A percentile compares a stretch with the other conserved stretches of the same genome.
phyloP scores from a whole-genome alignment of 2,113 vertebrate species.

The Antechinus flavipes region DNA sequence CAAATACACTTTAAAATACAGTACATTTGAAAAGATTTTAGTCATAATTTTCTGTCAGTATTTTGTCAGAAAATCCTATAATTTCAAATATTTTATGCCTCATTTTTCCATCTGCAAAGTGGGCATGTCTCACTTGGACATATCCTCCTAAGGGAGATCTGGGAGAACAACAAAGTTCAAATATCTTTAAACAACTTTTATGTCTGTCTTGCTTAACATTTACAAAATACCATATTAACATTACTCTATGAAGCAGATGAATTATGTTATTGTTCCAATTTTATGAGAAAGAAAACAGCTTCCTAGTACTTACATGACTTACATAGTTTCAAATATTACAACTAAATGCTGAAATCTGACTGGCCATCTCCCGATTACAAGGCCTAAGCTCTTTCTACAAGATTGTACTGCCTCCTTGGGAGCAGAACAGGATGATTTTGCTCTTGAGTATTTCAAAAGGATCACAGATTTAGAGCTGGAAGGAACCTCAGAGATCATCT shows the following conservation, averaged over 20 bases:
- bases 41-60: slow-evolving; percentile 43
- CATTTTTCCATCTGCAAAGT: slow-evolving; percentile 47
- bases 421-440: neutral
- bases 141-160: slow-evolving; percentile 17
- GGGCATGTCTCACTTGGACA: slow-evolving; percentile 41
- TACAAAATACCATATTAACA: neutral
- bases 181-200: neutral
- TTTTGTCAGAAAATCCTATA: slow-evolving; percentile 32
- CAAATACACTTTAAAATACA: slow-evolving; percentile 46
- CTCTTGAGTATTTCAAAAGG: neutral
- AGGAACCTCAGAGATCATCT: neutral
- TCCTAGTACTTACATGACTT: neutral
- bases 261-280: neutral
- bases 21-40: slow-evolving; percentile 1
- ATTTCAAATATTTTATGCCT: slow-evolving; percentile 52
- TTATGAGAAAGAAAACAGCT: neutral
- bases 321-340: neutral
- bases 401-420: neutral
- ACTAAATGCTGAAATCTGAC: neutral
- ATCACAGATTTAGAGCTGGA: neutral
- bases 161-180: slow-evolving; percentile 41
- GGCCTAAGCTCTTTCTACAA: neutral
- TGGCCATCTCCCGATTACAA: neutral
- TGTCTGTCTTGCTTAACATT: neutral
- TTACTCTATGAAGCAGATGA: neutral